Conservation (phyloP, 1,140 invertebrate genomes). For the Pogonomyrmex barbatus region DNA sequence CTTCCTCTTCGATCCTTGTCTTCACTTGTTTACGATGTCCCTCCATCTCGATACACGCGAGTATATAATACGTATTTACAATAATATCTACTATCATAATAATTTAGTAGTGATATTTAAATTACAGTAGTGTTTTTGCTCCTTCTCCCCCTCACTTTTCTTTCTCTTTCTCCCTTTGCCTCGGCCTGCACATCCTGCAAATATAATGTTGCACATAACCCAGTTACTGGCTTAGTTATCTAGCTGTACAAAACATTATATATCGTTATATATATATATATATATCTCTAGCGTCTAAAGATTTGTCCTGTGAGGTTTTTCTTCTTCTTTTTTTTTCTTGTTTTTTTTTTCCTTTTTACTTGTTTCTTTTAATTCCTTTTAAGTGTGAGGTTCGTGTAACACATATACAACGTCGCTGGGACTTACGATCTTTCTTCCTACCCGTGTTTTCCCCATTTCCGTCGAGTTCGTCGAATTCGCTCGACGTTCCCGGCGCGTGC, state of each 20-base stretch:
- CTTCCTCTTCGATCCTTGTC: background rate
- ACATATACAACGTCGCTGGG: constrained; percentile 20
- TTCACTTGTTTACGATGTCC: background rate
- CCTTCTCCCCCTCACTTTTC: constrained; percentile 70
- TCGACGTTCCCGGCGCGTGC: constrained; percentile 18
- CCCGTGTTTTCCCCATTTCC: constrained; percentile 31
- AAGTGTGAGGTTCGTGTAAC: constrained; percentile 48
- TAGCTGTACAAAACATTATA: constrained; percentile 86
- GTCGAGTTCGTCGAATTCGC: constrained; percentile 31
- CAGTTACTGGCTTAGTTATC: constrained; percentile 85
- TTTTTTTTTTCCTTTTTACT: constrained; percentile 30
- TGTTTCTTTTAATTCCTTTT: constrained; percentile 33
- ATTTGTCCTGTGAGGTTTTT: constrained; percentile 84
- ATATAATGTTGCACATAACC: constrained; percentile 86
- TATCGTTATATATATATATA: constrained; percentile 75
- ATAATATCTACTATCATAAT: constrained; percentile 83
- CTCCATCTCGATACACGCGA: constrained; percentile 66
- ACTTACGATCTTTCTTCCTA: constrained; percentile 10
- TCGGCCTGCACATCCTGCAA: constrained; percentile 61
- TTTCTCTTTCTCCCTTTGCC: constrained; percentile 14
- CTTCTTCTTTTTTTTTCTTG: constrained; percentile 46
- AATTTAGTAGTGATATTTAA: constrained; percentile 84
- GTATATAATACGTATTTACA: constrained; percentile 84
- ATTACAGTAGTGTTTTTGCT: constrained; percentile 82
- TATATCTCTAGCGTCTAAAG: constrained; percentile 81